These are phyloP conservation scores for Crenichthys baileyi DNA, from an alignment of 2,797 vertebrate genomes.

Conservation along the genomic window DNA sequence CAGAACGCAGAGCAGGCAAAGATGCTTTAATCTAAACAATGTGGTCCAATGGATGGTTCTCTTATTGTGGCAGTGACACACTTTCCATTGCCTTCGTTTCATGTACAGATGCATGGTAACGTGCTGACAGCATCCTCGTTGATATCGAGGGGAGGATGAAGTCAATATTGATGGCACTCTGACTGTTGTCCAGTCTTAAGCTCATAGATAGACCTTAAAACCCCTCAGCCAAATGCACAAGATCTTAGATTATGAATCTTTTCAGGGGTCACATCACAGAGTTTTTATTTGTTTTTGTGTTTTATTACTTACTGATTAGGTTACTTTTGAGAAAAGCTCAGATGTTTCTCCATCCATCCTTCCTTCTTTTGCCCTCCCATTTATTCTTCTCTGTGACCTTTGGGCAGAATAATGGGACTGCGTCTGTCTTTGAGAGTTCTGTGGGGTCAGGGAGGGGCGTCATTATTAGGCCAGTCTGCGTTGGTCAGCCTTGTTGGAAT, in stretches of 20 bases:
- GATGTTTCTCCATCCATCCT: slow-evolving; percentile 26
- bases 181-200: slow-evolving; percentile 49
- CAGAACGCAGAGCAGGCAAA: slow-evolving; percentile 38
- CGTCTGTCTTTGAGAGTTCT: slow-evolving; percentile 61
- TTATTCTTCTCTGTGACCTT: slow-evolving; percentile 55
- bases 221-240: slow-evolving; percentile 62
- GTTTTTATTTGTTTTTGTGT: slow-evolving; percentile 59
- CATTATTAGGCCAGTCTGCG: slow-evolving; percentile 73
- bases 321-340: slow-evolving; percentile 35
- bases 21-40: slow-evolving; percentile 73
- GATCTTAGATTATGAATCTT: slow-evolving; percentile 72
- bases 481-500: slow-evolving; percentile 75
- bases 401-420: slow-evolving; percentile 65
- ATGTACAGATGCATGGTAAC: slow-evolving; percentile 57
- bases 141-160: slow-evolving; percentile 70
- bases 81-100: slow-evolving; percentile 70
- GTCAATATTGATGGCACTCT: slow-evolving; percentile 59
- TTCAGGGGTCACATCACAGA: slow-evolving; percentile 35
- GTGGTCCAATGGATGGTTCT: slow-evolving; percentile 74
- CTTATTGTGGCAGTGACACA: slow-evolving; percentile 55
- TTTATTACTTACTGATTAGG: slow-evolving; percentile 63
- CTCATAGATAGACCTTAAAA: slow-evolving; percentile 55
- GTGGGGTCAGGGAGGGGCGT: slow-evolving; percentile 72
- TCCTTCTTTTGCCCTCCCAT: slow-evolving; percentile 43
- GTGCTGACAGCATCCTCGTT: slow-evolving; percentile 65